phyloP scores from a whole-genome alignment of 2,888 invertebrate species.

The Anagyrus pseudococci region DNA sequence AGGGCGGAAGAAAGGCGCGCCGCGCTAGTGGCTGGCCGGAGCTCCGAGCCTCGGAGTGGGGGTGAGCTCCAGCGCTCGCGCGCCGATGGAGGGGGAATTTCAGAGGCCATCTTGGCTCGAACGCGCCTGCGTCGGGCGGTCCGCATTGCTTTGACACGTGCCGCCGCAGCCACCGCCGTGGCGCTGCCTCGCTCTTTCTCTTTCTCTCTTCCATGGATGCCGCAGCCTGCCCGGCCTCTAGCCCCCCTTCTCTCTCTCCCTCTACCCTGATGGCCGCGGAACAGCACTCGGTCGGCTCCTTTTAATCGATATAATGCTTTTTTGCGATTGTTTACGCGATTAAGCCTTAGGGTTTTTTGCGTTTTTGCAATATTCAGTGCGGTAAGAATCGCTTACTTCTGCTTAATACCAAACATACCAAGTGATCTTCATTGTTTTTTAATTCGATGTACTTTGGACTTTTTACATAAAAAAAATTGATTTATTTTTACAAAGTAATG shows the following conservation, averaged over 20 bases:
- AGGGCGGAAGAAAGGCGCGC: constrained; percentile 11
- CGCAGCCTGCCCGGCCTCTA: too few species aligned
- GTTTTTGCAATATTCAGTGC: too few species aligned
- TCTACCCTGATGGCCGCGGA: constrained; percentile 30
- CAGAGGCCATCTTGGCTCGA: constrained; percentile 49
- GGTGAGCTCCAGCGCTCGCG: constrained; percentile 5
- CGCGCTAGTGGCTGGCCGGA: not conserved
- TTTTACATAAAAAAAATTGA: too few species aligned
- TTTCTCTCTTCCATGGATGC: not conserved
- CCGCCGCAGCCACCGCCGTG: constrained; percentile 16
- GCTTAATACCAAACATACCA: too few species aligned
- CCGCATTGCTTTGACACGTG: constrained; percentile 31
- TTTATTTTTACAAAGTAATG: too few species aligned
- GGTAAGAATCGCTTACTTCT: too few species aligned
- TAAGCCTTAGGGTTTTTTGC: constrained; percentile 16
- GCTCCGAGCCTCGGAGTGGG: constrained; percentile 1
- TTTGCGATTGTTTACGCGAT: constrained; percentile 35
- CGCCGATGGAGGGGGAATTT: constrained; percentile 35
- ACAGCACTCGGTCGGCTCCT: constrained; percentile 13
- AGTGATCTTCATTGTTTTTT: too few species aligned
- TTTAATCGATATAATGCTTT: constrained; percentile 29
- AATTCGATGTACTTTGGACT: too few species aligned
- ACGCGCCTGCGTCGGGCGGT: constrained; percentile 44
- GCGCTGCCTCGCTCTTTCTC: not conserved
- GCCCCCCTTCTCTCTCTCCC: not conserved